Evolutionary conservation across 1,140 invertebrate genomes (phyloP), one percentile per base, ranked within the genome.

Genomic region (Drosophila mauritiana): DNA sequence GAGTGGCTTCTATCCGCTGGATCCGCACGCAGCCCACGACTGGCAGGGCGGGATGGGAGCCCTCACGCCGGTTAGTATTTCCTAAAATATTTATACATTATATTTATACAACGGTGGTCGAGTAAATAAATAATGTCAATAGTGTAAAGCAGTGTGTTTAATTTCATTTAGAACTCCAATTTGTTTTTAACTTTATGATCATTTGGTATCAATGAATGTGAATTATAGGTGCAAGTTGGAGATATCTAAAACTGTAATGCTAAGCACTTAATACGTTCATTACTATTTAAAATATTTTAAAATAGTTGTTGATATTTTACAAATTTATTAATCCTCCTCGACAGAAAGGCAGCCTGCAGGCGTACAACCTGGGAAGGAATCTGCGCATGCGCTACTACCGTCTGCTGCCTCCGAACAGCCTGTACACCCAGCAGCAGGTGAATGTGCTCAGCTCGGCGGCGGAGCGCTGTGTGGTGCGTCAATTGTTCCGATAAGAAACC

Each of bases 331-430:
- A 51, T n/a, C 54, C 39, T 4, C 11, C 10, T 43, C 37, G 93
- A 73, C 86, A 98, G 97, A 93, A 93, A 85, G 97, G 97, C 7
- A 97, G 96, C 93, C 82, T 94, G 8, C 95, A 97, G 91, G 93
- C 97, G 42, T 97, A 95, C 91, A 93, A 94, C 34, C 90, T 97
- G n/a, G 97, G 97, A 0, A 93, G 95, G 80, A 96, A 94, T 92
- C 93, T 97, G 59, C 93, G 95, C 46, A 91, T 93, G 52, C 93
- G 95, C 55, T 98, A 98, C 91, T 93, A 93, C 45, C 93, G 93
- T 40, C 94, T 96, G 63, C 89, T 95, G 43, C 94, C 96, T 3
- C 93, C 94, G 17, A 93, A 94, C 55, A 93, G 92, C 58, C 93
- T 93, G 22, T 96, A 96, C 69, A 93, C 92, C 42, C 93, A 94